Conservation (phyloP, 2,888 invertebrate genomes). For the Conomelus anceps region DNA sequence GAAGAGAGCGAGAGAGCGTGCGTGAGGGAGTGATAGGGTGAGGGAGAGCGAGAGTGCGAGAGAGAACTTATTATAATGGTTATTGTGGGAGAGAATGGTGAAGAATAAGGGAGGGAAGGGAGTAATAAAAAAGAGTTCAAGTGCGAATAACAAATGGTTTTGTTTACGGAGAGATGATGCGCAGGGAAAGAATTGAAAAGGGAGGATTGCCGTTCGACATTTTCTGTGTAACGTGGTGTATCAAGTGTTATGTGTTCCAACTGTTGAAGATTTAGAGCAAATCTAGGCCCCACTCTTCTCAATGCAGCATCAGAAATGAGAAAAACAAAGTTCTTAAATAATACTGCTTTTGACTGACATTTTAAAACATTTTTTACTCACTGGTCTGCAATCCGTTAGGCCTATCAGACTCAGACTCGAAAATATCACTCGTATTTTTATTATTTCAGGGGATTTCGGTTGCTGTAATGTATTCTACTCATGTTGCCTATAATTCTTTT, state of each 20-base stretch:
- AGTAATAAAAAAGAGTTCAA: not conserved
- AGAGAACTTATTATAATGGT: not conserved
- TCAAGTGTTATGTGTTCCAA: not conserved
- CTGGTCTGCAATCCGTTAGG: too few relatives aligned
- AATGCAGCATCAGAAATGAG: not conserved
- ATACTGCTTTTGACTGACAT: too few relatives aligned
- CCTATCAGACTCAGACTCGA: too few relatives aligned
- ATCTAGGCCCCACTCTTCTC: not conserved
- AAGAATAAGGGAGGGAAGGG: not conserved
- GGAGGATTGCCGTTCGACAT: not conserved
- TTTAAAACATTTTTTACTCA: too few relatives aligned
- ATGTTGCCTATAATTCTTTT: too few relatives aligned
- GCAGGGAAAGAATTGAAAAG: not conserved
- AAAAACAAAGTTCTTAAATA: not conserved
- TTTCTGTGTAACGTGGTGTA: not conserved
- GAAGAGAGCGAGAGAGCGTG: not conserved
- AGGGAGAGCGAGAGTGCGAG: not conserved
- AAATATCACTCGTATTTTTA: too few relatives aligned
- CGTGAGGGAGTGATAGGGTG: too few relatives aligned
- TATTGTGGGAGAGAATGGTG: not conserved
- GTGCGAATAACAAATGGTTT: not conserved
- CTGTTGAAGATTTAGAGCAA: not conserved
- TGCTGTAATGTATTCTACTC: too few relatives aligned
- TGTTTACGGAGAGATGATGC: not conserved
- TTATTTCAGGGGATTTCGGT: too few relatives aligned